Conservation (phyloP, 2,113 vertebrate species). For the Erinaceus europaeus region DNA sequence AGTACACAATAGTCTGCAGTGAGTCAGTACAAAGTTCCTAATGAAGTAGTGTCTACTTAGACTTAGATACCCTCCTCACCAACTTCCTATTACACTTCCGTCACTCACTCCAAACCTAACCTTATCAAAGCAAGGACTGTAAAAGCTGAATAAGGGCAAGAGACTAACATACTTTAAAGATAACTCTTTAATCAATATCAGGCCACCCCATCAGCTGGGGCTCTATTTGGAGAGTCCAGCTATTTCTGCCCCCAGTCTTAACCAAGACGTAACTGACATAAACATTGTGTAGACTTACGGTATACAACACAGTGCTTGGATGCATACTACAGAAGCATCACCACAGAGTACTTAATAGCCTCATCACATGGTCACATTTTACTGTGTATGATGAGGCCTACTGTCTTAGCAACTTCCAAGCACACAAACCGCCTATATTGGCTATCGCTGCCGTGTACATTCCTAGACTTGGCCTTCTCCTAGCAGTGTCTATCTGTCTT, state of each 20-base stretch:
- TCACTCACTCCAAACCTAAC: no score
- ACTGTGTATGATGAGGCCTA: neutral
- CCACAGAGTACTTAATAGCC: neutral
- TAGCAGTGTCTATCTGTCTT: neutral
- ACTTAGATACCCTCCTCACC: no score
- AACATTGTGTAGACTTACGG: neutral
- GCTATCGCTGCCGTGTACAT: neutral
- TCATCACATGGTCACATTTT: neutral
- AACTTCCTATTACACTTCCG: no score
- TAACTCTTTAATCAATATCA: no score
- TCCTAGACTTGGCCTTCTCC: neutral
- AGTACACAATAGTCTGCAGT: no score
- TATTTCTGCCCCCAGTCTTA: neutral
- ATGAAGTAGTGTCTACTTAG: no score
- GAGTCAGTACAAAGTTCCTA: no score
- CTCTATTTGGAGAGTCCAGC: no score
- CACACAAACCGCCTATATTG: neutral
- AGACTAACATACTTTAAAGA: no score
- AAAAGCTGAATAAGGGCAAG: no score
- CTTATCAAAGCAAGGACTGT: no score
- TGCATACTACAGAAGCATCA: neutral
- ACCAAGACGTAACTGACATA: neutral
- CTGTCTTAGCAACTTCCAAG: neutral
- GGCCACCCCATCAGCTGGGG: no score
- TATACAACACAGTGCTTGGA: neutral